phyloP scores from a whole-genome alignment of 2,113 vertebrate species.

The Syngnathoides biaculeatus region DNA sequence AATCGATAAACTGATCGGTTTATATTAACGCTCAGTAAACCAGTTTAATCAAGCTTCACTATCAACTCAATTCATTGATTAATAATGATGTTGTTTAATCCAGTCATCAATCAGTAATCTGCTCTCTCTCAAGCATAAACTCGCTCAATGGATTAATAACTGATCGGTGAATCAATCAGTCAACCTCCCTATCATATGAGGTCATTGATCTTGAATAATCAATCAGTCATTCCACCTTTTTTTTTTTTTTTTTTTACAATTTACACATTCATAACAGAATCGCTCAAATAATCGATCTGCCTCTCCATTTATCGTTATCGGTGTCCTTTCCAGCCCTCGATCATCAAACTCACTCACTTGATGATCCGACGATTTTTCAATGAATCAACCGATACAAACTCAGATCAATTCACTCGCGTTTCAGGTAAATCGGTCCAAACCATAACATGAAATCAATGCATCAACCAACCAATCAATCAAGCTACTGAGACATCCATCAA shows the following conservation, averaged over 20 bases:
- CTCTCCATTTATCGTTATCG: neutral
- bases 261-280: neutral
- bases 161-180: neutral
- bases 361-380: too few species aligned
- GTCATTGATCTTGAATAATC: neutral
- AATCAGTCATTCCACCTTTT: neutral
- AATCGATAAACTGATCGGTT: neutral
- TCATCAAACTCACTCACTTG: too few species aligned
- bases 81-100: neutral
- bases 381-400: too few species aligned
- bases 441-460: neutral
- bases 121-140: too few species aligned
- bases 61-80: neutral
- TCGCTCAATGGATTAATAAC: neutral
- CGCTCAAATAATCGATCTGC: neutral
- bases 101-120: too few species aligned
- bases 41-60: neutral
- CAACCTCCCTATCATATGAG: neutral
- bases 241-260: too few species aligned
- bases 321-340: too few species aligned
- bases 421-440: neutral
- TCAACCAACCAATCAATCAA: neutral
- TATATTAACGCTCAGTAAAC: neutral
- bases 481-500: neutral
- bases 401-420: too few species aligned